Evolutionary conservation across 2,888 invertebrate species (phyloP).

Genomic region (Cartodere bifasciata): DNA sequence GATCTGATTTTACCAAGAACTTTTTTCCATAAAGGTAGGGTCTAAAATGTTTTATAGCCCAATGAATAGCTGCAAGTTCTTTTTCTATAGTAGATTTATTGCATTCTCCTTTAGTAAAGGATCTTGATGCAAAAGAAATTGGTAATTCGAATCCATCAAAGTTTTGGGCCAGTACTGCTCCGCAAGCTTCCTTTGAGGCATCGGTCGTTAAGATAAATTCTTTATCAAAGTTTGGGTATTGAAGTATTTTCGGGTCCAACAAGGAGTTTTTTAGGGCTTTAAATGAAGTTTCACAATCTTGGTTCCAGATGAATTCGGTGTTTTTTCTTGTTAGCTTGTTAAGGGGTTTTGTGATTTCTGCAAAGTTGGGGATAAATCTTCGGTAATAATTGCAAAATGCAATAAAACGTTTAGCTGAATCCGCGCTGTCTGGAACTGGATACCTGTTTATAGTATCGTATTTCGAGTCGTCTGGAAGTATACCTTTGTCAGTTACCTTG

Average conservation of each 20-base stretch:
- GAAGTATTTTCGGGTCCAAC: conserved; percentile 2
- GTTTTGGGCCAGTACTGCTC: conserved; percentile 4
- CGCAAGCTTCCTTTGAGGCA: conserved; percentile 4
- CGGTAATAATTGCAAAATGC: conserved; percentile 9
- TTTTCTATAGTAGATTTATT: too few species aligned
- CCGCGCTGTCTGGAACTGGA: too few species aligned
- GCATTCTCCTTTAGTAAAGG: conserved; percentile 6
- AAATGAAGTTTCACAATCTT: conserved; percentile 5
- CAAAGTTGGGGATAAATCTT: conserved; percentile 10
- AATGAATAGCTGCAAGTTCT: too few species aligned
- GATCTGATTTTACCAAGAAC: too few species aligned
- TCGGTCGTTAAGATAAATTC: conserved; percentile 9
- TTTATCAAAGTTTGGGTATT: conserved; percentile 8
- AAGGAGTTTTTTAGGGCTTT: conserved; percentile 5
- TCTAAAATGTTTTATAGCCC: too few species aligned
- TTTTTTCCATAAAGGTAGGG: too few species aligned
- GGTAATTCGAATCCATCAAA: conserved; percentile 4
- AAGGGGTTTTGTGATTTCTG: conserved; percentile 6
- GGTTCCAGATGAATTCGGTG: conserved; percentile 3
- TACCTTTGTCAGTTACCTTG: conserved; percentile 6
- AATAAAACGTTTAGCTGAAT: conserved; percentile 8
- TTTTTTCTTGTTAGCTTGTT: conserved; percentile 6
- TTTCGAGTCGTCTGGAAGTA: too few species aligned
- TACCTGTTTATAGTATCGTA: too few species aligned
- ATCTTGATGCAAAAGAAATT: conserved; percentile 2